Conservation (phyloP, 2,888 invertebrate genomes). For the Theodoxus fluviatilis region DNA sequence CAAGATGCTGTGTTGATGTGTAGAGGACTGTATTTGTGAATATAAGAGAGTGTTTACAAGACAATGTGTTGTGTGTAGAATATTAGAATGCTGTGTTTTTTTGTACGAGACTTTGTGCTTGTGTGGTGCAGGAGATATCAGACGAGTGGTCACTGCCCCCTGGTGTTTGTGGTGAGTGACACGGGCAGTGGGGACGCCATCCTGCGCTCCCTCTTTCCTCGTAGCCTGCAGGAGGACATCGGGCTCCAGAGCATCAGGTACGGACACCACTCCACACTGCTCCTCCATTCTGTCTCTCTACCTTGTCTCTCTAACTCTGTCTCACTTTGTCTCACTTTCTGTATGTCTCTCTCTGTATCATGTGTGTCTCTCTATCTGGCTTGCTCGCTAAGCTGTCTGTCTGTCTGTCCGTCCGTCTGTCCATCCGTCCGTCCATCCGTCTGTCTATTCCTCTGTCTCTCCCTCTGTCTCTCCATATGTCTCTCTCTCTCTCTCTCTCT, state of each 20-base stretch:
- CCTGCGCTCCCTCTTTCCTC: slow-evolving; percentile 61
- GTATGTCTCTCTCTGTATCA: neutral
- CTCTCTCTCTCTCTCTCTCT: too few species aligned
- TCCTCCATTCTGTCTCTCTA: neutral
- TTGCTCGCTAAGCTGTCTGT: too few species aligned
- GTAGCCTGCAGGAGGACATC: slow-evolving; percentile 69
- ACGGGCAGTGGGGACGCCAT: slow-evolving; percentile 61
- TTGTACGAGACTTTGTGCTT: neutral
- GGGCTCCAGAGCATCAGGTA: slow-evolving; percentile 75
- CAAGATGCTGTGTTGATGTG: too few species aligned
- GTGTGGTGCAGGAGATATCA: slow-evolving; percentile 48
- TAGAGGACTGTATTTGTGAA: neutral
- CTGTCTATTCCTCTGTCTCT: too few species aligned
- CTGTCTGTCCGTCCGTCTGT: too few species aligned
- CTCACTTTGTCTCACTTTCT: neutral
- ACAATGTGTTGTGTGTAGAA: neutral
- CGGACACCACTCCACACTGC: slow-evolving; percentile 34
- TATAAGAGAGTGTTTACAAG: neutral
- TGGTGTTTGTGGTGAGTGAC: slow-evolving; percentile 67
- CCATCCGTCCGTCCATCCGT: too few species aligned
- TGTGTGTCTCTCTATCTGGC: neutral
- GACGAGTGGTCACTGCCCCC: slow-evolving; percentile 55
- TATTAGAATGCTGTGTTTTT: slow-evolving; percentile 3
- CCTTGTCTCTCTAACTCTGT: neutral
- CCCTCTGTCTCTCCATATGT: too few species aligned